Percentiles rank a stretch among this genome's conserved stretches.
Conservation (phyloP, 2,888 invertebrate genomes). For the Amphipoea oculea region DNA sequence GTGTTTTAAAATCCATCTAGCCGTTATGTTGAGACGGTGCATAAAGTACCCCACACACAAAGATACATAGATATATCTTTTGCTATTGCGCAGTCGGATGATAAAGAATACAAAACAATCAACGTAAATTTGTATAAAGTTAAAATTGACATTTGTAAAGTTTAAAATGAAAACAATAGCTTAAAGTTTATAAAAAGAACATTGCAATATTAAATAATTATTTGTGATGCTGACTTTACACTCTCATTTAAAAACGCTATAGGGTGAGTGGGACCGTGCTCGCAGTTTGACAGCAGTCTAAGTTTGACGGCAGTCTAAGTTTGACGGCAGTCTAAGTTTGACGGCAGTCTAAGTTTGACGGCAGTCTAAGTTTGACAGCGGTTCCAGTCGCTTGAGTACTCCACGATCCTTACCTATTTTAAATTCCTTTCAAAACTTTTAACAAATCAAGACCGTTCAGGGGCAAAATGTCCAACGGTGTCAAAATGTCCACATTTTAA, state of each 20-base stretch:
- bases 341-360: neutral
- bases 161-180: neutral
- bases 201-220: neutral
- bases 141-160: neutral
- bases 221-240: neutral
- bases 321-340: neutral
- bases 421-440: too few species aligned
- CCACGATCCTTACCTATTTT: slow-evolving; percentile 1
- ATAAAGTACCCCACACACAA: neutral
- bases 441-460: neutral
- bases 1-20: neutral
- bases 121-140: neutral
- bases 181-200: neutral
- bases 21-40: too few species aligned
- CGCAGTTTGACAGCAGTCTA: neutral
- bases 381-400: neutral
- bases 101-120: neutral
- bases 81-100: neutral
- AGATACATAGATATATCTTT: too few species aligned
- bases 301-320: neutral
- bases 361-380: neutral
- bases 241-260: neutral
- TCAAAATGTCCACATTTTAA: neutral
- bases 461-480: too few species aligned
- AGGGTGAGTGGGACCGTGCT: neutral